phyloP scores from a whole-genome alignment of 2,888 invertebrate genomes.

The Folsomia manolachei region DNA sequence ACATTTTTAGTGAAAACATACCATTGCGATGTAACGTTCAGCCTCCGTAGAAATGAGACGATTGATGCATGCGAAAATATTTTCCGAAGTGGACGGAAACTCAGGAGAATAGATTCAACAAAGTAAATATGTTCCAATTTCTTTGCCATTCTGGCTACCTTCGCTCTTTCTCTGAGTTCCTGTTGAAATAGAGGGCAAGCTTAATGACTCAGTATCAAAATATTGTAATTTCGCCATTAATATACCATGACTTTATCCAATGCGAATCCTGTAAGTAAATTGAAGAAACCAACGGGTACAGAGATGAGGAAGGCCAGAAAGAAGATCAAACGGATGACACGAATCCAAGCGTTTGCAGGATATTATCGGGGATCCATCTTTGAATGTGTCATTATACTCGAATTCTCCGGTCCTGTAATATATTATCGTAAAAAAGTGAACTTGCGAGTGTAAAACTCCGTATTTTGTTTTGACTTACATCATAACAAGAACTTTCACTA shows the following conservation, averaged over 20 bases:
- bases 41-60: slow-evolving; percentile 19
- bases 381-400: slow-evolving; percentile 36
- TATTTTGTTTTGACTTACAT: slow-evolving; percentile 22
- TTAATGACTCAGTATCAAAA: neutral
- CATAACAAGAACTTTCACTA: slow-evolving; percentile 29
- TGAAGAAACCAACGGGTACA: slow-evolving; percentile 34
- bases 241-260: slow-evolving; percentile 35
- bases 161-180: slow-evolving; percentile 33
- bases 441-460: too few species aligned
- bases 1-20: too few species aligned
- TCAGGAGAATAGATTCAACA: slow-evolving; percentile 24
- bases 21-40: slow-evolving; percentile 27
- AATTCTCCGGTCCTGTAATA: slow-evolving; percentile 22
- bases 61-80: slow-evolving; percentile 14
- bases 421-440: neutral
- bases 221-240: neutral
- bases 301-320: slow-evolving; percentile 33
- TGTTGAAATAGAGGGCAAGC: too few species aligned
- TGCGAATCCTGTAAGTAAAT: slow-evolving; percentile 33
- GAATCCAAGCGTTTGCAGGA: neutral
- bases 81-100: slow-evolving; percentile 25
- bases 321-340: slow-evolving; percentile 30
- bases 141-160: slow-evolving; percentile 29
- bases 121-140: slow-evolving; percentile 34
- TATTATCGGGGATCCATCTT: slow-evolving; percentile 6